Base-by-base conservation (phyloP, 1,140 invertebrate genomes). In the Armadillidium nasatum region DNA sequence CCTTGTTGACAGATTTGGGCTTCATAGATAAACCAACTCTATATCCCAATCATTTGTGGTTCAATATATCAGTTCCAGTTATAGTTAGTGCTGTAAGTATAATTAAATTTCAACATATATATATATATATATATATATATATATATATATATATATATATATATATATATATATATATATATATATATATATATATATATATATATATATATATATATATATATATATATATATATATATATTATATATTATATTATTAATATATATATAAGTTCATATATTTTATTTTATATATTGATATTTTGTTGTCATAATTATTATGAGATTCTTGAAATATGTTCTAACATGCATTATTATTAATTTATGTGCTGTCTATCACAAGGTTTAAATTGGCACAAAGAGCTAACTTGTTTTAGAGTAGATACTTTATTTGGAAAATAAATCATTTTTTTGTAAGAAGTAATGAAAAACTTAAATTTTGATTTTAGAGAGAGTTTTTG, bases 21-120 rank as follows among this genome's bases (percentile, higher is more conserved):
- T 75, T 75, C 67, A 54, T 75, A 44, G 73, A 75, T 11, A 67
- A 75, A 7, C 73, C 73, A 13, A 67, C 67, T 43, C 33, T 75
- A 44, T 75, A 67, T 45, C 73, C 73, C 7, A 60, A 75, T 33
- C 66, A 60, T 9, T 68, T 46, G 44, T 75, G 73, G 73, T 68
- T 60, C 73, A 75, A 75, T 44, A 13, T 75, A 15, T 68, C 73
- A 15, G 11, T 60, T 43, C 73, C 73, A 68, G 73, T 75, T 7
- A 75, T 75, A 15, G 73, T 66, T 44, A 75, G 60, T 75, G 73
- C 50, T 23, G 73, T 75, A 44, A 75, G 73, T 68, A 74, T 21
- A 15, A 15, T 60, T 60, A 60, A 19, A 19, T 33, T 33, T 33
- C 33, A 33, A 3, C 33, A 33, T 33, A 3, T 3, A 33, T 33